A percentile compares a stretch with the other conserved stretches of the same genome.
Conservation (phyloP, 2,797 vertebrate genomes). For the Acanthurus tractus region DNA sequence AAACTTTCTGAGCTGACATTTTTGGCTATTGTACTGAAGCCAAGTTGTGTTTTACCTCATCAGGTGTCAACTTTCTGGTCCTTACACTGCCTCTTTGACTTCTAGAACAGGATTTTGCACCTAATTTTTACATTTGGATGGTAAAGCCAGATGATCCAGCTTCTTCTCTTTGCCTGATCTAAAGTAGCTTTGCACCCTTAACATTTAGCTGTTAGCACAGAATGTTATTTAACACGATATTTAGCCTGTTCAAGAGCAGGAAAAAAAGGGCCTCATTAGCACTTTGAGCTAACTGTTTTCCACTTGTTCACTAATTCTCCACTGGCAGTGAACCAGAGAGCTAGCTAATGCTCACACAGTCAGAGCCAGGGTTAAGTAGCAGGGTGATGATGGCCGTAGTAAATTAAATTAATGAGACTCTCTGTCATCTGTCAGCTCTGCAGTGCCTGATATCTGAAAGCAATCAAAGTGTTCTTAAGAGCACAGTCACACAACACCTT, state of each 20-base stretch:
- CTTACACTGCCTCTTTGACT: background rate
- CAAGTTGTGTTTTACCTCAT: too few relatives aligned
- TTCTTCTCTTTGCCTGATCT: slow-evolving; percentile 3
- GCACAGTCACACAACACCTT: background rate
- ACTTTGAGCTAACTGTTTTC: slow-evolving; percentile 40
- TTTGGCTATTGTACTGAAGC: too few relatives aligned
- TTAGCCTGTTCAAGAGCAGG: slow-evolving; percentile 44
- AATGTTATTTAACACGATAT: slow-evolving; percentile 57
- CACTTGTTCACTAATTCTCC: slow-evolving; percentile 39
- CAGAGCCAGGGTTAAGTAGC: slow-evolving; percentile 45
- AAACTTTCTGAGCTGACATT: too few relatives aligned
- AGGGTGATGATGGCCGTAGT: slow-evolving; percentile 54
- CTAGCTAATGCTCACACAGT: slow-evolving; percentile 39
- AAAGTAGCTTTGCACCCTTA: background rate
- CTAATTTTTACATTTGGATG: background rate
- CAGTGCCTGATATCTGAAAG: slow-evolving; percentile 23
- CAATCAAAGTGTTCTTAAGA: slow-evolving; percentile 31
- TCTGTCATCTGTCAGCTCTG: slow-evolving; percentile 58
- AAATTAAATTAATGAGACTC: slow-evolving; percentile 71
- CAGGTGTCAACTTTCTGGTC: background rate
- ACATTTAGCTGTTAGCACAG: slow-evolving; percentile 11
- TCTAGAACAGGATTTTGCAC: background rate
- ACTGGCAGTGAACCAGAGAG: slow-evolving; percentile 51
- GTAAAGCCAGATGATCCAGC: background rate
- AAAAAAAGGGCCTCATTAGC: slow-evolving; percentile 64